Base-by-base conservation (phyloP, 2,797 vertebrate species). In the Dromococcyx pavoninus region DNA sequence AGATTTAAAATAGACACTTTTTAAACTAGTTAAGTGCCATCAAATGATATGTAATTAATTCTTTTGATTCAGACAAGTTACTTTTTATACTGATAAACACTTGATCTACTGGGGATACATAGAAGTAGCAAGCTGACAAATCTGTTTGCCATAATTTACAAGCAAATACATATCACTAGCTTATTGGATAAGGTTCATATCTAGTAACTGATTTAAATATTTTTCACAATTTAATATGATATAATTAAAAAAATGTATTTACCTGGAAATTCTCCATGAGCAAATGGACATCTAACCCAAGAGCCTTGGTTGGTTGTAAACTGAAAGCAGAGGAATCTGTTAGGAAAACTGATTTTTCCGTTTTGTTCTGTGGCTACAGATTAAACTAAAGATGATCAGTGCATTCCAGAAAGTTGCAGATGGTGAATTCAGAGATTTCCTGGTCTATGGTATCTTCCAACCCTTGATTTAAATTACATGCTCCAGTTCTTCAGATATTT, bases 261-360 rank as follows among this genome's bases (percentile, higher is more conserved):
- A 98, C 98, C 98, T 97, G 95, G 96, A 91, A 97, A 97, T 80
- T 71, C 80, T n/a, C 78, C 94, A 54, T 86, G 88, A 35, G 82
- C 71, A 92, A 98, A 98, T 17, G 98, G 98, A 76, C 98, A 98
- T 92, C 94, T 96, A 87, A 98, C 81, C 97, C 88, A 93, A 81
- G 86, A 90, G 13, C 90, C 91, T 37, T 32, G 39, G 30, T 91
- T 88, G 32, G 95, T 97, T 83, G 97, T 95, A 96, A 98, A 97
- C 98, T 98, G 94, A 74, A 91, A 96, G 37, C 56, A 95, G 43
- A 96, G 39, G 92, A 86, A 91, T 76, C 18, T 43, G 19, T 97
- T 84, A 91, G 53, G n/a, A 77, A 92, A 86, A 79, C 7, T 2
- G 0, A 41, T n/a, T 72, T 88, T 92, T 88, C 17, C 13, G 3